phyloP scores from a whole-genome alignment of 1,140 invertebrate species.

The Parapsyche elsis region DNA sequence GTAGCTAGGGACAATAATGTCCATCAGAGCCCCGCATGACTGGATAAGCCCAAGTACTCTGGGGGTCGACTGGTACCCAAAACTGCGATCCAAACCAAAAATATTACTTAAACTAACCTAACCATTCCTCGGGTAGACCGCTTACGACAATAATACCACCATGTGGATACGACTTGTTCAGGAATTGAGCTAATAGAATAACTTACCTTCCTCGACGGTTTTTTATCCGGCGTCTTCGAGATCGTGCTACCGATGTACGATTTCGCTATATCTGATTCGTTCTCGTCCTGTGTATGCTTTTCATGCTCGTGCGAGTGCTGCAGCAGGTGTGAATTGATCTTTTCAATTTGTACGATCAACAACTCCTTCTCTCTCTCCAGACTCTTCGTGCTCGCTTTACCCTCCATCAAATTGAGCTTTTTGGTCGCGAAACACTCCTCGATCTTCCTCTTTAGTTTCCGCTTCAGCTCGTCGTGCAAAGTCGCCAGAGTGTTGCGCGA shows the following conservation, averaged over 20 bases:
- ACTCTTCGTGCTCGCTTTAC: slow-evolving; percentile 26
- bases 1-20: too few relatives aligned
- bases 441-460: slow-evolving; percentile 25
- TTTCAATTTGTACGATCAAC: slow-evolving; percentile 29
- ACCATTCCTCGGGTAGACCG: too few relatives aligned
- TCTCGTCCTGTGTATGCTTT: slow-evolving; percentile 19
- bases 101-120: too few relatives aligned
- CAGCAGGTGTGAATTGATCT: slow-evolving; percentile 34
- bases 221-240: slow-evolving; percentile 36
- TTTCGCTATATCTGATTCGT: neutral
- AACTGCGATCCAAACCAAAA: too few relatives aligned
- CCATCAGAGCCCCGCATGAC: too few relatives aligned
- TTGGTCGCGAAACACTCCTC: slow-evolving; percentile 34
- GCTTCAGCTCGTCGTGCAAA: slow-evolving; percentile 50
- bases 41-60: too few relatives aligned
- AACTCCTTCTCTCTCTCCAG: slow-evolving; percentile 27
- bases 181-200: neutral
- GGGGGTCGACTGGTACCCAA: too few relatives aligned
- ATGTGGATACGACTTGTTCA: too few relatives aligned
- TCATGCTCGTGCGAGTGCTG: slow-evolving; percentile 49
- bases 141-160: too few relatives aligned
- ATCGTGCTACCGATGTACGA: neutral
- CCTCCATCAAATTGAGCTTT: slow-evolving; percentile 37
- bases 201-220: slow-evolving; percentile 49
- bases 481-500: slow-evolving; percentile 40